Base-by-base conservation (phyloP, 2,888 invertebrate species). In the Nephrotoma guestfalica region DNA sequence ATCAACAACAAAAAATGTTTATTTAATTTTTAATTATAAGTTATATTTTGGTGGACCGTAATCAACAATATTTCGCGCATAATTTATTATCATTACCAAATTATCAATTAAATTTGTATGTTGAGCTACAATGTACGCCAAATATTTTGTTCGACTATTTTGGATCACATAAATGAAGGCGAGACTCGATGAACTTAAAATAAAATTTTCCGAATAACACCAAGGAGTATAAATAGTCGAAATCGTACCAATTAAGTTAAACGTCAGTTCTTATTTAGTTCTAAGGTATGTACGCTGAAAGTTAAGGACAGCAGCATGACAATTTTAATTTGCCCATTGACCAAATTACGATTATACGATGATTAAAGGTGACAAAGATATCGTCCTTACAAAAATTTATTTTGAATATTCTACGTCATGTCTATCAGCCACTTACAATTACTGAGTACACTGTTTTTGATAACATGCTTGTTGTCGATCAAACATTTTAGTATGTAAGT, bases 311-410 rank as follows among this genome's bases (percentile, higher is more conserved):
- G 7, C 41, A 83, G 40, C 13, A 83, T 83, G 83, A 83, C 40
- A 6, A 40, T 83, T 41, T 40, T 13, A 9, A 4, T 83, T 83
- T 83, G 83, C 13, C 40, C 40, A 41, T 40, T 83, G 83, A 6
- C 83, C 83, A 40, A 30, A 41, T 40, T 9, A 40, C 11, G 83
- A 83, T 83, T 83, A 40, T 11, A 40, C 30, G 9, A 40, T 83
- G 83, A 41, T 83, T 83, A 83, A 83, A 83, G 41, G 89, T 57
- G 92, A 93, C 87, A 91, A 91, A 86, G 90, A 89, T 11, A 89
- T 91, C 87, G 88, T 92, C 87, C 88, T 88, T 51, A 91, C 92
- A 92, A 88, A 91, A 91, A 88, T 90, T 93, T 88, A 89, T 93
- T 18, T 90, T 93, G 71, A 89, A 90, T 86, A 87, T 88, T 86